phyloP scores from a whole-genome alignment of 2,888 invertebrate genomes.

The Linhomoeus sp. region DNA sequence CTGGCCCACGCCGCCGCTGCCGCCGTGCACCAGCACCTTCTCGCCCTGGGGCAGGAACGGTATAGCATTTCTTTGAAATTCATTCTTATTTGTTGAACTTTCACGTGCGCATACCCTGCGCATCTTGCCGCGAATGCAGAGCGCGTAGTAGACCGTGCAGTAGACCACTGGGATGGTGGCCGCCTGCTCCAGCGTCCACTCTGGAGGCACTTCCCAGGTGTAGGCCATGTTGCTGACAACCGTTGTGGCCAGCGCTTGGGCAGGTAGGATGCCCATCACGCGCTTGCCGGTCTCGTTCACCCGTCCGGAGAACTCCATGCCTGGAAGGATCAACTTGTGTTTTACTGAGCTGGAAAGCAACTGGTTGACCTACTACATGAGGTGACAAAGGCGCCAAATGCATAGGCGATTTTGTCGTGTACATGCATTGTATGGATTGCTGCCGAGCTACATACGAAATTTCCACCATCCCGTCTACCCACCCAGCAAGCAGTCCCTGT shows the following conservation, averaged over 20 bases:
- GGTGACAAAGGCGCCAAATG: no score
- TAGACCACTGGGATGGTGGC: conserved; percentile 30
- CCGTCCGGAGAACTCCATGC: conserved; percentile 59
- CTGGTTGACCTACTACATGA: no score
- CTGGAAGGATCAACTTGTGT: no score
- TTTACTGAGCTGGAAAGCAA: no score
- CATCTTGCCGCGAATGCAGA: conserved; percentile 66
- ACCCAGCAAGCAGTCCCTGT: conserved; percentile 64
- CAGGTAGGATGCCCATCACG: conserved; percentile 79
- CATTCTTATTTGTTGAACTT: no score
- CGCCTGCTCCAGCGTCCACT: conserved; percentile 34
- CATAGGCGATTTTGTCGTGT: no score
- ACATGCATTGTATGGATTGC: no score
- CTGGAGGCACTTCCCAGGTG: conserved; percentile 29
- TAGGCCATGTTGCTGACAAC: conserved; percentile 37
- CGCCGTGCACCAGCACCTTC: conserved; percentile 24
- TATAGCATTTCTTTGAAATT: no score
- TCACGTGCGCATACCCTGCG: background rate
- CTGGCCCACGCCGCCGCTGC: conserved; percentile 60
- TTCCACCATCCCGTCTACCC: no score
- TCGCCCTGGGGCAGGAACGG: conserved; percentile 11
- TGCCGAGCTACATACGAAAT: no score
- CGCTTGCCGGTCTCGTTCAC: conserved; percentile 40
- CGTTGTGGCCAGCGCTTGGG: conserved; percentile 61
- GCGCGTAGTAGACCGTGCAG: conserved; percentile 50